A percentile compares a stretch with the other conserved stretches of the same genome.
These are phyloP conservation scores for Eurystomus glaucurus DNA, from an alignment of 2,797 vertebrate genomes.

Conservation along the genomic window DNA sequence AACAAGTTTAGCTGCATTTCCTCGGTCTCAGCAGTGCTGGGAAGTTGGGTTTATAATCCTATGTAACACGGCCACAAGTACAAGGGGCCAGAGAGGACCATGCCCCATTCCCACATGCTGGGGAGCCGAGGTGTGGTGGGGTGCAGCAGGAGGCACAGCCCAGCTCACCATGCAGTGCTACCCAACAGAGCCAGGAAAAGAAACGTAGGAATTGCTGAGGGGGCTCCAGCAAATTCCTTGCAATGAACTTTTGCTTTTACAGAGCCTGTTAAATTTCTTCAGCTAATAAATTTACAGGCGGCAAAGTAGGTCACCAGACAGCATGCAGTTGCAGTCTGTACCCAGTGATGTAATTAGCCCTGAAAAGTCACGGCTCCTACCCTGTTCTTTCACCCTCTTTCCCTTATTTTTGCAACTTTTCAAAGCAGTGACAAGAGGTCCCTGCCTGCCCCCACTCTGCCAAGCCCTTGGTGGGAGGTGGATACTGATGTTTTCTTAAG, in stretches of 20 bases:
- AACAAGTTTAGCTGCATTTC: neutral
- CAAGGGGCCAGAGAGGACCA: neutral
- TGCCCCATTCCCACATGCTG: neutral
- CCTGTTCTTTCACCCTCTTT: slow-evolving; percentile 12
- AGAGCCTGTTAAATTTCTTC: neutral
- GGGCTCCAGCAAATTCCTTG: neutral
- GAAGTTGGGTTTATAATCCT: neutral
- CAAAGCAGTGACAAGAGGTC: slow-evolving; percentile 71
- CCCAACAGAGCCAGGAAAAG: neutral
- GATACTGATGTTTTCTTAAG: slow-evolving; percentile 38
- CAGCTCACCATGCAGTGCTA: neutral
- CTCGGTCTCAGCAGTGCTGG: neutral
- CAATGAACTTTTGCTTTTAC: neutral
- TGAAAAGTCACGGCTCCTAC: slow-evolving; percentile 39
- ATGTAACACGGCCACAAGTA: accelerated
- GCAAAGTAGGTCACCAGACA: slow-evolving; percentile 83
- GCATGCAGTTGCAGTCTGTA: slow-evolving; percentile 64
- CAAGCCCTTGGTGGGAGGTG: slow-evolving; percentile 27
- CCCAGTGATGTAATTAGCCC: slow-evolving; percentile 76
- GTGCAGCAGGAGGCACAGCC: neutral
- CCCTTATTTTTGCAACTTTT: slow-evolving; percentile 46
- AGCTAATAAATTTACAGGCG: neutral
- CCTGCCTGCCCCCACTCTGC: neutral
- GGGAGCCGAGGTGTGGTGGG: neutral
- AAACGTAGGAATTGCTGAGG: neutral